phyloP scores from a whole-genome alignment of 2,113 vertebrate genomes.

The Gavialis gangeticus region DNA sequence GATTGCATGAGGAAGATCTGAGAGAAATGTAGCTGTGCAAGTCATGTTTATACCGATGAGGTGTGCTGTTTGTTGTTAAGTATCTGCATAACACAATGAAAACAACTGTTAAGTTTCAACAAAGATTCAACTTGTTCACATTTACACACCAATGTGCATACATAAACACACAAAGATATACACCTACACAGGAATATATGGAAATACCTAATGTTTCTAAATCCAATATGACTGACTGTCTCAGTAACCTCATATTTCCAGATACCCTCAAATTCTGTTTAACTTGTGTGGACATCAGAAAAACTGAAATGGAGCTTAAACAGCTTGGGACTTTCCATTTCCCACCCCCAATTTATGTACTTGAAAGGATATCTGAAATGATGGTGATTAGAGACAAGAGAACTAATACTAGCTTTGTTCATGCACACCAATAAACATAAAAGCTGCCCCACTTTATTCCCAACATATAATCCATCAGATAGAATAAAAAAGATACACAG shows the following conservation, averaged over 20 bases:
- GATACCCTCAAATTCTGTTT: neutral
- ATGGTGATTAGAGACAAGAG: neutral
- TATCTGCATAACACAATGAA: neutral
- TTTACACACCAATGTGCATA: neutral
- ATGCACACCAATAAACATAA: constrained; percentile 29
- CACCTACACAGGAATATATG: no score
- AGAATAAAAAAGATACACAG: constrained; percentile 60
- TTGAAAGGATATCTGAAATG: constrained; percentile 5
- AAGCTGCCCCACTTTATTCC: constrained; percentile 70
- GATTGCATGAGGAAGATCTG: neutral
- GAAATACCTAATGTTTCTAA: neutral
- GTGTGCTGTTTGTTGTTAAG: constrained; percentile 2
- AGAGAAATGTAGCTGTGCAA: constrained; percentile 76
- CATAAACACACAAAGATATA: neutral
- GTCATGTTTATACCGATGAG: constrained; percentile 14
- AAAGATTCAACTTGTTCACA: neutral
- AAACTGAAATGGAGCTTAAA: neutral
- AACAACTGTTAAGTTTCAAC: neutral
- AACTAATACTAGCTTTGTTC: constrained; percentile 35
- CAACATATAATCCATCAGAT: constrained; percentile 74
- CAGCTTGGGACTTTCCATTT: neutral
- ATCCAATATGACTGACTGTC: neutral
- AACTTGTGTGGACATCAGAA: neutral
- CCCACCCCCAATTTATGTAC: neutral
- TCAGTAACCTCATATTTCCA: neutral